Evolutionary conservation across 2,113 vertebrate genomes (phyloP).

Genomic region (Egretta garzetta): DNA sequence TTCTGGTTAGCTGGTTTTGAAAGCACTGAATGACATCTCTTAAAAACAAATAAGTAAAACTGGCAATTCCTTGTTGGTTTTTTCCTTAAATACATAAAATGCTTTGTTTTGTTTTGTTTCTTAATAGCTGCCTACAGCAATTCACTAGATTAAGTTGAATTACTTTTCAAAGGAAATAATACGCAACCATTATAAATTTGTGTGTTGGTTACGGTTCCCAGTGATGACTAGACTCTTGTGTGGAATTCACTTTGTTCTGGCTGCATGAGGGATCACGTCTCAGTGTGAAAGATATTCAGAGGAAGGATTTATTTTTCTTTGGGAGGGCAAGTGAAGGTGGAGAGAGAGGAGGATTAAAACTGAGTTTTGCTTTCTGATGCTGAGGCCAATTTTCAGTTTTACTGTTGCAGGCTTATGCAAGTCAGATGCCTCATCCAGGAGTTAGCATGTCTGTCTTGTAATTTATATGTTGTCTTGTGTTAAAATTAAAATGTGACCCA

Average conservation of each 20-base stretch:
- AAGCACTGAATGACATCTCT: neutral
- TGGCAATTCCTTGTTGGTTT: neutral
- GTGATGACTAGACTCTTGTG: neutral
- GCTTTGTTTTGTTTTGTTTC: neutral
- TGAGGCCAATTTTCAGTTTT: neutral
- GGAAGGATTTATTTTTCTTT: neutral
- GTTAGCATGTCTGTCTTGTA: neutral
- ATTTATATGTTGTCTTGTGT: neutral
- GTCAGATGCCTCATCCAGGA: neutral
- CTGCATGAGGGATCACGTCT: neutral
- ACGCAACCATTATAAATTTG: neutral
- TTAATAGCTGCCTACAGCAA: neutral
- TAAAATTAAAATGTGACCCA: neutral
- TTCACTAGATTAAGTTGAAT: neutral
- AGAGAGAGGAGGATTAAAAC: neutral
- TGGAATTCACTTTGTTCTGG: neutral
- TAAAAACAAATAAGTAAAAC: neutral
- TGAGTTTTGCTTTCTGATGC: neutral
- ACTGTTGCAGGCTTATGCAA: neutral
- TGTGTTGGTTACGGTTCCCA: neutral
- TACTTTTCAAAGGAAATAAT: neutral
- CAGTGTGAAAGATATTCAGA: neutral
- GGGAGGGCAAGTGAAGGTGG: neutral
- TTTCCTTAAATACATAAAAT: neutral
- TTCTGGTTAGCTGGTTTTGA: neutral